phyloP scores from a whole-genome alignment of 2,797 vertebrate species.

The Chiloscyllium punctatum region DNA sequence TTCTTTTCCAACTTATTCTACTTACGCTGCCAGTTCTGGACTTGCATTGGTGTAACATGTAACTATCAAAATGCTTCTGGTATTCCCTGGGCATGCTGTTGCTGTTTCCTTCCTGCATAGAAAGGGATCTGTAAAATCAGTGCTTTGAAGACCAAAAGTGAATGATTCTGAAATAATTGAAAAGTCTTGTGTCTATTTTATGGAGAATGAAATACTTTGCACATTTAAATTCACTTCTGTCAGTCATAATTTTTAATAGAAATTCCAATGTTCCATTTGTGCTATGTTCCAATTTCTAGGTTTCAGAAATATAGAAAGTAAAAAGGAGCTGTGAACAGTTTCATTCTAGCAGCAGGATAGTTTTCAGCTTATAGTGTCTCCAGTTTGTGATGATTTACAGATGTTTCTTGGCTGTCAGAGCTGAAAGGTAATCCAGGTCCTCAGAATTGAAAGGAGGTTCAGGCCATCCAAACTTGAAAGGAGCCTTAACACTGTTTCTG shows the following conservation, averaged over 20 bases:
- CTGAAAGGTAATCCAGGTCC: no score
- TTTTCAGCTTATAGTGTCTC: no score
- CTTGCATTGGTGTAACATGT: background rate
- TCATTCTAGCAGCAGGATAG: no score
- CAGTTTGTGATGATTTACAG: no score
- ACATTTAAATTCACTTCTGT: background rate
- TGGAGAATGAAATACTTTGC: background rate
- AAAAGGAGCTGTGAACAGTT: background rate
- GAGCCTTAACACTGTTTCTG: no score
- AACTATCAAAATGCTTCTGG: background rate
- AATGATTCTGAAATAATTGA: background rate
- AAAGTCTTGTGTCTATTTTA: background rate
- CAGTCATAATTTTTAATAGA: background rate
- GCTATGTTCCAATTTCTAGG: background rate
- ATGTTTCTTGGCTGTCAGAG: no score
- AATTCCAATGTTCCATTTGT: background rate
- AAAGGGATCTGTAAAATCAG: background rate
- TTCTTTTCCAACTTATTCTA: background rate
- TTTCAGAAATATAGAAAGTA: background rate
- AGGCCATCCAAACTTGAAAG: no score
- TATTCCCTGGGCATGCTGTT: background rate
- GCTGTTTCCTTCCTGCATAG: background rate
- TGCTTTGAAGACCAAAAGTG: background rate
- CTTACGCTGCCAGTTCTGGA: background rate
- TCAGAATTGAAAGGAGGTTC: no score